Evolutionary conservation across 2,888 invertebrate genomes (phyloP).

Genomic region (Nudaria mundana): DNA sequence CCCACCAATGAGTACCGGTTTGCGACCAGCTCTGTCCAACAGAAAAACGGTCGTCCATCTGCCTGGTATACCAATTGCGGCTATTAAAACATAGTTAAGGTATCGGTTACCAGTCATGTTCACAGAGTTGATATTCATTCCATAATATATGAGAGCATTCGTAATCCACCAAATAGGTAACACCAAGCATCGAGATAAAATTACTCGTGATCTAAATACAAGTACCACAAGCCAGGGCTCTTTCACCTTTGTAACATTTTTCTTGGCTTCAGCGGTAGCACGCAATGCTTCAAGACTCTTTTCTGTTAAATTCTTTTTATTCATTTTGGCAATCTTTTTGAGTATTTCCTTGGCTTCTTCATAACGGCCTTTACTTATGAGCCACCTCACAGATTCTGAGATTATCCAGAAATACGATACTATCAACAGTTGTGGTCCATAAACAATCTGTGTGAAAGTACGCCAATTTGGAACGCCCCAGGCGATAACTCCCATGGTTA

Average conservation of each 20-base stretch:
- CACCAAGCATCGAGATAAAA: slow-evolving; percentile 55
- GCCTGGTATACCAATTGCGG: slow-evolving; percentile 86
- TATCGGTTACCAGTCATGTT: slow-evolving; percentile 85
- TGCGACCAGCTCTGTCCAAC: slow-evolving; percentile 83
- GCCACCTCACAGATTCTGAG: slow-evolving; percentile 90
- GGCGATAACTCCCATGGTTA: slow-evolving; percentile 85
- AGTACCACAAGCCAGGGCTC: slow-evolving; percentile 57
- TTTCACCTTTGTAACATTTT: slow-evolving; percentile 44
- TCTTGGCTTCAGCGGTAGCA: slow-evolving; percentile 58
- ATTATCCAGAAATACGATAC: slow-evolving; percentile 87
- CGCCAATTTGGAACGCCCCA: slow-evolving; percentile 87
- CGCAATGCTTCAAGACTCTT: slow-evolving; percentile 70
- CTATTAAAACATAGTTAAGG: slow-evolving; percentile 84
- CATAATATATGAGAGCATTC: slow-evolving; percentile 86
- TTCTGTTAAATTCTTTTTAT: slow-evolving; percentile 79
- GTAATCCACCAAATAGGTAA: slow-evolving; percentile 85
- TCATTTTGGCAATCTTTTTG: slow-evolving; percentile 82
- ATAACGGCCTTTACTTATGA: slow-evolving; percentile 85
- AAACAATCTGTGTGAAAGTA: slow-evolving; percentile 83
- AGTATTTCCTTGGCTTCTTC: slow-evolving; percentile 84
- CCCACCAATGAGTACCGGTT: slow-evolving; percentile 81
- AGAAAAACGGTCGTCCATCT: slow-evolving; percentile 84
- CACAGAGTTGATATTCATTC: slow-evolving; percentile 85
- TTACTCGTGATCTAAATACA: slow-evolving; percentile 51
- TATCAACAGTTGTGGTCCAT: slow-evolving; percentile 85